Percentiles rank a stretch among this genome's conserved stretches.
Conservation (phyloP, 2,888 invertebrate species). For the Ochropleura plecta region DNA sequence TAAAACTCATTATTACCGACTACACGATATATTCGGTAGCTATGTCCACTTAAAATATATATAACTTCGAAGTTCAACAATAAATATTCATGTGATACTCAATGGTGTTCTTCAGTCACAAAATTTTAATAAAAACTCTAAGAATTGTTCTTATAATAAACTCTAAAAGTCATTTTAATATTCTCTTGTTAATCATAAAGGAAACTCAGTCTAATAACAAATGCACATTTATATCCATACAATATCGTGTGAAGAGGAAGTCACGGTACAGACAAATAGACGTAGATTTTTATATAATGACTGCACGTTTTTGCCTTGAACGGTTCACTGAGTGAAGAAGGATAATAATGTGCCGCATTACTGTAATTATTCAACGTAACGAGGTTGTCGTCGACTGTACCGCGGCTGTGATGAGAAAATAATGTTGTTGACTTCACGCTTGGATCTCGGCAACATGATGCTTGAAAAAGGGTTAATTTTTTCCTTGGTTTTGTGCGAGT, state of each 20-base stretch:
- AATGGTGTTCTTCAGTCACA: background rate
- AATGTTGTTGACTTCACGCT: slow-evolving; percentile 55
- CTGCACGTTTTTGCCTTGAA: slow-evolving; percentile 19
- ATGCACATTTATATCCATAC: background rate
- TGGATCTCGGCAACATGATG: background rate
- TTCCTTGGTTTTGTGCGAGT: background rate
- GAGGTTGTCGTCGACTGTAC: slow-evolving; percentile 65
- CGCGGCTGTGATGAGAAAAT: slow-evolving; percentile 60
- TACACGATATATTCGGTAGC: no score
- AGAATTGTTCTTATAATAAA: background rate
- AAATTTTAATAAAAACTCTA: background rate
- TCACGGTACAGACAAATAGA: slow-evolving; percentile 53
- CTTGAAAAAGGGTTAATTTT: background rate
- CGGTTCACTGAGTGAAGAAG: slow-evolving; percentile 47
- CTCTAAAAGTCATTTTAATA: background rate
- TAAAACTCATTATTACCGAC: no score
- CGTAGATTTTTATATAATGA: slow-evolving; percentile 69
- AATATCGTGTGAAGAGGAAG: no score
- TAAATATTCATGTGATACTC: no score
- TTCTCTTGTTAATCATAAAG: background rate
- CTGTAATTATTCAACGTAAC: slow-evolving; percentile 72
- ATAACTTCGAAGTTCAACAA: no score
- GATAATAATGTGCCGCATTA: slow-evolving; percentile 72
- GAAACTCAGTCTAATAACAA: background rate
- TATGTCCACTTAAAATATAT: no score